Percentiles rank a stretch among this genome's conserved stretches.
These are phyloP conservation scores for Telenomus remus DNA, from an alignment of 1,140 invertebrate species.

Conservation along the genomic window DNA sequence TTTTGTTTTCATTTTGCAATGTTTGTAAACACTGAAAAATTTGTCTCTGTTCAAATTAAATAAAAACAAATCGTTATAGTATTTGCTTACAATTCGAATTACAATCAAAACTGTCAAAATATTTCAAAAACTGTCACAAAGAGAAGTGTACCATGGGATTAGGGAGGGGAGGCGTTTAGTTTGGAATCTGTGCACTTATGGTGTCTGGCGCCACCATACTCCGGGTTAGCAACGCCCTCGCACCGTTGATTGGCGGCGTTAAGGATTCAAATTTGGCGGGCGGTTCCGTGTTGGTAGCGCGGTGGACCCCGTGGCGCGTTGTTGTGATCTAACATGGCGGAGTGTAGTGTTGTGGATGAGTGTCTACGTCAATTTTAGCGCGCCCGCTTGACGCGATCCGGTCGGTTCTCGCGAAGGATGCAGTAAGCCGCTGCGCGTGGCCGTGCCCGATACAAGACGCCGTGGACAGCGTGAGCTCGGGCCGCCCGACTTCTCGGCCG, in stretches of 20 bases:
- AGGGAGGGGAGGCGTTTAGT: neutral
- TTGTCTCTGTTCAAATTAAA: too few relatives aligned
- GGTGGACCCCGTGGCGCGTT: slow-evolving; percentile 74
- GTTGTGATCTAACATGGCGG: slow-evolving; percentile 76
- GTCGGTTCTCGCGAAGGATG: slow-evolving; percentile 49
- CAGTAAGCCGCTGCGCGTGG: slow-evolving; percentile 20
- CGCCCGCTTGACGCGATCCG: slow-evolving; percentile 55
- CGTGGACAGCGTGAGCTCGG: too few relatives aligned
- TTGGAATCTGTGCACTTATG: neutral
- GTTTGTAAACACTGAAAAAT: too few relatives aligned
- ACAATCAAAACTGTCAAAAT: too few relatives aligned
- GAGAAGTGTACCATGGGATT: too few relatives aligned
- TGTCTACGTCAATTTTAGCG: slow-evolving; percentile 73
- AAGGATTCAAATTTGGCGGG: slow-evolving; percentile 62
- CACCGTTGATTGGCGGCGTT: neutral
- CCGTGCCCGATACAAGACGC: neutral
- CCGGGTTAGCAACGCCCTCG: neutral
- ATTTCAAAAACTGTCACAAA: too few relatives aligned
- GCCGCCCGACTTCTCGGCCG: too few relatives aligned
- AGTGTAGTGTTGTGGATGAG: slow-evolving; percentile 74
- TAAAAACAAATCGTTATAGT: too few relatives aligned
- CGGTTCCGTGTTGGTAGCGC: slow-evolving; percentile 60
- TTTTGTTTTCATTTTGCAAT: too few relatives aligned
- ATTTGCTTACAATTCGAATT: too few relatives aligned
- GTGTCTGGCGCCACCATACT: neutral